These are phyloP conservation scores for Listronotus bonariensis DNA, from an alignment of 1,140 invertebrate genomes.

Conservation along the genomic window DNA sequence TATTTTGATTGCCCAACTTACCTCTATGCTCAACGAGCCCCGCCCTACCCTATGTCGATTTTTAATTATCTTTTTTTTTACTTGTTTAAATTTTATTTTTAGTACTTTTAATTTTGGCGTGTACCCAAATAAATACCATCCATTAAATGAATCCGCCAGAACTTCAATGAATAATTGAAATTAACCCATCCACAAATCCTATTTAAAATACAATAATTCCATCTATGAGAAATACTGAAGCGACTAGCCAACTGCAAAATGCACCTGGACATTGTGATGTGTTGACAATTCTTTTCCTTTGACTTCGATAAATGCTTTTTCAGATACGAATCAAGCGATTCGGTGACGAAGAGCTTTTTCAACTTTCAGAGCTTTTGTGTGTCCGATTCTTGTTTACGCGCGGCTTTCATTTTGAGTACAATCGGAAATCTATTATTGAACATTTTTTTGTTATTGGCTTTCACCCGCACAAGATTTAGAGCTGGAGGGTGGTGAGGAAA, in stretches of 20 bases:
- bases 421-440: constrained; percentile 16
- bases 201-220: neutral
- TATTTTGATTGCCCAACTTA: no score
- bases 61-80: no score
- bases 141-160: no score
- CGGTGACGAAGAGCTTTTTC: constrained; percentile 22
- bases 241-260: constrained; percentile 15
- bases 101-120: no score
- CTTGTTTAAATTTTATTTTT: no score
- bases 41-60: no score
- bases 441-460: neutral
- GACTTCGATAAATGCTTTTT: constrained; percentile 16
- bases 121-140: no score
- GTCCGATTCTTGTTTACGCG: constrained; percentile 19
- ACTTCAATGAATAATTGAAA: neutral
- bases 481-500: no score
- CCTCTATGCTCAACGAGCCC: no score
- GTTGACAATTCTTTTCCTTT: constrained; percentile 23
- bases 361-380: constrained; percentile 17
- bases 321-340: constrained; percentile 16
- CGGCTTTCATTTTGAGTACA: constrained; percentile 10
- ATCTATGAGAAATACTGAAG: neutral
- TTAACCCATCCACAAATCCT: constrained; percentile 3
- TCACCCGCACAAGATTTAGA: constrained; percentile 5
- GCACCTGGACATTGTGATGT: constrained; percentile 20